Evolutionary conservation across 2,113 vertebrate genomes (phyloP), one percentile per base, ranked within the genome.

Genomic region (Oryzias celebensis): DNA sequence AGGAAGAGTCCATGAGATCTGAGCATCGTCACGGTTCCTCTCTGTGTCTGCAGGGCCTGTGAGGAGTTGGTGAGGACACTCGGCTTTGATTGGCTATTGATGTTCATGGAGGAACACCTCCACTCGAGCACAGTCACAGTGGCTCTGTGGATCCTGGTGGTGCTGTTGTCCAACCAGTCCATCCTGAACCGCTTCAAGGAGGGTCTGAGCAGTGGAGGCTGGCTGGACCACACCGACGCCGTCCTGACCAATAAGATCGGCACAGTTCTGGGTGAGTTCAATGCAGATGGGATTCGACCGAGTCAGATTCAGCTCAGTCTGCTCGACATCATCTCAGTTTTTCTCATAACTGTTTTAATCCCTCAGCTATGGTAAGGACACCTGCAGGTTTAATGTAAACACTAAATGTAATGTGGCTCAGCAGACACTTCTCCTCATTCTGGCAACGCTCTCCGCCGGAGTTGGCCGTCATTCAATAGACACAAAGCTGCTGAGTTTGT

Each of bases 181-280:
- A 94, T 96, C 79, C 94, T 97, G 14, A 82, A 93, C 68, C 96
- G 95, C 76, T 99, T 99, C 78, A 98, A 96, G 63, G 97, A 99
- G 88, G 97, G 97, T 2, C 90, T 97, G 72, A 92, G 91, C 12
- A 97, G 97, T 0, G 97, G 97, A 28, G 97, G 97, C 50, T 99
- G 97, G 97, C 93, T 99, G 0, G 97, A 99, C 74, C 97, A 99
- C 87, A 99, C 97, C 0, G 97, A 98, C 84, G 94, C 97, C 5
- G 97, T 99, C 70, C 89, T 98, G 66, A 98, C 96, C 62, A 99
- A 99, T 58, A 98, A 98, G 87, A 98, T 99, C 0, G 97, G 97
- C 45, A 98, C 96, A 1, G 97, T 99, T 46, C 91, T 99, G 89
- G 97, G 97, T 98, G 92, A 69, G 94, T 65, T 14, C 2, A 4